Percentiles rank a stretch among this genome's conserved stretches.
Evolutionary conservation across 2,888 invertebrate genomes (phyloP).

Genomic region (Rapana venosa): DNA sequence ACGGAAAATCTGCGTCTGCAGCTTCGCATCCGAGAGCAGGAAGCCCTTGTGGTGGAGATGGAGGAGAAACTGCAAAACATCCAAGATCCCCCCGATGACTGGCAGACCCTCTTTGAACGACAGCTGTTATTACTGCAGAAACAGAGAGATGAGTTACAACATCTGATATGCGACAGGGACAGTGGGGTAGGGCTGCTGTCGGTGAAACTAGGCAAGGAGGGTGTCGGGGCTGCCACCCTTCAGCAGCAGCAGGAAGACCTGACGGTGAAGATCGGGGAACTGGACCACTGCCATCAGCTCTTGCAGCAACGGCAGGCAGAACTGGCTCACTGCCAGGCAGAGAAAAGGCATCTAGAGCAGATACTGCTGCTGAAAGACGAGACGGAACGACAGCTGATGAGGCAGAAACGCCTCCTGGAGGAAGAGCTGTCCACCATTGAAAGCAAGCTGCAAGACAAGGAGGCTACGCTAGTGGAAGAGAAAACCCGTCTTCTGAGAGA

Average conservation of each 20-base stretch:
- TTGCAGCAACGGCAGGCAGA: slow-evolving; percentile 61
- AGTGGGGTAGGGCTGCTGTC: slow-evolving; percentile 58
- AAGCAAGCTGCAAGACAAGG: slow-evolving; percentile 65
- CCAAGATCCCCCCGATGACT: slow-evolving; percentile 54
- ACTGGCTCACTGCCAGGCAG: slow-evolving; percentile 61
- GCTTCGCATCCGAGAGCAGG: slow-evolving; percentile 65
- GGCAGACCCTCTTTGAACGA: slow-evolving; percentile 61
- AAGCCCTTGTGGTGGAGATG: slow-evolving; percentile 63
- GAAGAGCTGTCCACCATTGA: slow-evolving; percentile 69
- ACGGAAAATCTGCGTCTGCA: slow-evolving; percentile 47
- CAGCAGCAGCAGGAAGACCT: slow-evolving; percentile 66
- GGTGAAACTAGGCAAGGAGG: slow-evolving; percentile 60
- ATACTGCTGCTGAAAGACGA: slow-evolving; percentile 67
- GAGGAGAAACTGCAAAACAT: slow-evolving; percentile 57
- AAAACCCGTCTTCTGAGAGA: slow-evolving; percentile 63
- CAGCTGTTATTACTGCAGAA: slow-evolving; percentile 69
- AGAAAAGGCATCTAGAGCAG: slow-evolving; percentile 69
- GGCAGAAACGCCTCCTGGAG: slow-evolving; percentile 69
- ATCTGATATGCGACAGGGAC: slow-evolving; percentile 60
- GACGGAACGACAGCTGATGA: slow-evolving; percentile 69
- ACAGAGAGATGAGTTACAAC: slow-evolving; percentile 67
- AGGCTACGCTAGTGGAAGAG: slow-evolving; percentile 65
- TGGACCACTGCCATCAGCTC: slow-evolving; percentile 63
- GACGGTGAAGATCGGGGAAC: slow-evolving; percentile 63
- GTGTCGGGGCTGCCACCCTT: slow-evolving; percentile 63